Evolutionary conservation across 1,140 invertebrate species (phyloP).

Genomic region (Ephestia elutella): DNA sequence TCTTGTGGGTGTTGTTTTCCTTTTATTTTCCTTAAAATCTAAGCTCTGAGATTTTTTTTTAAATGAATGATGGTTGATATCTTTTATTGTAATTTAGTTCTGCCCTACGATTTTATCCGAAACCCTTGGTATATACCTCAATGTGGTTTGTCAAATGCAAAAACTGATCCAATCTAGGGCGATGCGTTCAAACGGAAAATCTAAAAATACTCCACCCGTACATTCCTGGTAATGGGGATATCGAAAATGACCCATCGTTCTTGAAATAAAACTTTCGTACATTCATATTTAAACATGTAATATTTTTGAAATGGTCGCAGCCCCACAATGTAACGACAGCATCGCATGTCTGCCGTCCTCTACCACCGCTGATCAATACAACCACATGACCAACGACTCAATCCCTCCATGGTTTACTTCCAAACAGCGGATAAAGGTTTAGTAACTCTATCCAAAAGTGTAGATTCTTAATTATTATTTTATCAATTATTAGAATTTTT

Average conservation of each 20-base stretch:
- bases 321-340: background rate
- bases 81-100: too few relatives aligned
- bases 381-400: background rate
- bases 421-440: background rate
- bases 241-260: background rate
- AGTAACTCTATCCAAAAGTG: background rate
- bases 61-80: background rate
- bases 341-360: background rate
- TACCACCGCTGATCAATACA: background rate
- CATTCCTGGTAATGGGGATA: too few relatives aligned
- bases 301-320: background rate
- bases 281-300: background rate
- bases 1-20: too few relatives aligned
- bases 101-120: too few relatives aligned
- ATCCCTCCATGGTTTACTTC: background rate
- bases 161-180: background rate
- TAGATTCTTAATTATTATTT: background rate
- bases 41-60: background rate
- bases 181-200: too few relatives aligned
- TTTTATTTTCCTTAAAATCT: background rate
- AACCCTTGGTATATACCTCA: background rate
- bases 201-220: too few relatives aligned
- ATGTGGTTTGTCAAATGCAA: too few relatives aligned
- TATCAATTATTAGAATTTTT: background rate
- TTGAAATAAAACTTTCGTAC: background rate